A percentile compares a stretch with the other conserved stretches of the same genome.
These are phyloP conservation scores for Lasiommata megera DNA, from an alignment of 2,888 invertebrate species.

Conservation along the genomic window DNA sequence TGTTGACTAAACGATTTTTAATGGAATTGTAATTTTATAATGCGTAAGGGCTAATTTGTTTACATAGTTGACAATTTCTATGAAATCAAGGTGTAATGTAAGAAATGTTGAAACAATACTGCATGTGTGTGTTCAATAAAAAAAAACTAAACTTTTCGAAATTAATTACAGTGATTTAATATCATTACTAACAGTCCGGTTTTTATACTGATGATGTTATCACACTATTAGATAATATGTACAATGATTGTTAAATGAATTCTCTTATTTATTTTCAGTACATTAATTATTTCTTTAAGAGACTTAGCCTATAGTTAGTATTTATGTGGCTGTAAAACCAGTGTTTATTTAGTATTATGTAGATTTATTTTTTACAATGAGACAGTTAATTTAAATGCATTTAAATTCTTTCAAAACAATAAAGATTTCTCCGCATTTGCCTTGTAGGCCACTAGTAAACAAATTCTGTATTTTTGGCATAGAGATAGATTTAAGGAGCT, in stretches of 20 bases:
- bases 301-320: conserved; percentile 35
- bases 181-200: conserved; percentile 47
- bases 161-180: conserved; percentile 51
- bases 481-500: conserved; percentile 28
- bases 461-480: conserved; percentile 28
- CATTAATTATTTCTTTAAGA: conserved; percentile 32
- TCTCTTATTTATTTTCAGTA: conserved; percentile 34
- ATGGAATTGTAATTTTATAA: too few species aligned
- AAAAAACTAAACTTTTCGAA: conserved; percentile 35
- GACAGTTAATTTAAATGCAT: conserved; percentile 48
- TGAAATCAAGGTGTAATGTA: conserved; percentile 9
- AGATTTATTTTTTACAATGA: conserved; percentile 33
- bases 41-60: not conserved
- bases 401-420: conserved; percentile 38
- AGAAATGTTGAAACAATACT: conserved; percentile 38
- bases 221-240: conserved; percentile 18
- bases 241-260: conserved; percentile 35
- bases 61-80: conserved; percentile 6
- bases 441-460: conserved; percentile 25
- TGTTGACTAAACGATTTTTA: too few species aligned
- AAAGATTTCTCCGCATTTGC: conserved; percentile 30
- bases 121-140: conserved; percentile 53
- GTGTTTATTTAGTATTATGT: conserved; percentile 40
- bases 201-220: conserved; percentile 39
- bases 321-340: conserved; percentile 41